Evolutionary conservation across 2,797 vertebrate genomes (phyloP).

Genomic region (Prunella strophiata): DNA sequence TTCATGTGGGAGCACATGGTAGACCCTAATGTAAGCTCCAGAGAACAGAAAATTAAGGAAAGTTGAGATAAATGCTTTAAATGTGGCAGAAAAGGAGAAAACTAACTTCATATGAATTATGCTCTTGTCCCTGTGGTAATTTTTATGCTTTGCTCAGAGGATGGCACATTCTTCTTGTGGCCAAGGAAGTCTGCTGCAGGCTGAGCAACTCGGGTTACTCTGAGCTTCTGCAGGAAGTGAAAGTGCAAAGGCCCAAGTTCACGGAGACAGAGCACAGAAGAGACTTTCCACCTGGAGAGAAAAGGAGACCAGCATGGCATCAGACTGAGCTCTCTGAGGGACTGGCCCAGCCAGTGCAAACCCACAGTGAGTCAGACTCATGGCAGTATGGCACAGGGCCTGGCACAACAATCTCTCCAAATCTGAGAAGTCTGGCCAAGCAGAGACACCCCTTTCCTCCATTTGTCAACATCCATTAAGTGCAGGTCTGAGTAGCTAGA

Average conservation of each 20-base stretch:
- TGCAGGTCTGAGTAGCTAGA: background rate
- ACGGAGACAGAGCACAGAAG: background rate
- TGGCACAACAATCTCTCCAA: background rate
- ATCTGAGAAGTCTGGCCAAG: background rate
- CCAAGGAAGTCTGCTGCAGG: background rate
- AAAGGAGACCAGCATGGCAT: background rate
- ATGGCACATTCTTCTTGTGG: background rate
- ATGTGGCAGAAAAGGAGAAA: background rate
- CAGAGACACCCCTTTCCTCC: background rate
- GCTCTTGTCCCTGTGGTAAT: background rate
- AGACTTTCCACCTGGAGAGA: background rate
- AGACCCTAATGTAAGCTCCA: background rate
- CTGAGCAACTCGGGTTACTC: background rate
- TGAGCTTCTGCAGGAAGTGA: background rate
- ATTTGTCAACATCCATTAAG: background rate
- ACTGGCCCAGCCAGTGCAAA: background rate
- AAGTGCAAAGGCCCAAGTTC: background rate
- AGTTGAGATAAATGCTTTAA: background rate
- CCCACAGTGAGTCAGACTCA: rapidly evolving
- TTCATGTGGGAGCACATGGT: rapidly evolving
- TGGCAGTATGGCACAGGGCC: background rate
- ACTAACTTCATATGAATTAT: background rate
- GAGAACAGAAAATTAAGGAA: background rate
- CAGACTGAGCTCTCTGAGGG: background rate
- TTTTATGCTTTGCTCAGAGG: background rate